Evolutionary conservation across 1,140 invertebrate genomes (phyloP).

Genomic region (Heliothis virescens): DNA sequence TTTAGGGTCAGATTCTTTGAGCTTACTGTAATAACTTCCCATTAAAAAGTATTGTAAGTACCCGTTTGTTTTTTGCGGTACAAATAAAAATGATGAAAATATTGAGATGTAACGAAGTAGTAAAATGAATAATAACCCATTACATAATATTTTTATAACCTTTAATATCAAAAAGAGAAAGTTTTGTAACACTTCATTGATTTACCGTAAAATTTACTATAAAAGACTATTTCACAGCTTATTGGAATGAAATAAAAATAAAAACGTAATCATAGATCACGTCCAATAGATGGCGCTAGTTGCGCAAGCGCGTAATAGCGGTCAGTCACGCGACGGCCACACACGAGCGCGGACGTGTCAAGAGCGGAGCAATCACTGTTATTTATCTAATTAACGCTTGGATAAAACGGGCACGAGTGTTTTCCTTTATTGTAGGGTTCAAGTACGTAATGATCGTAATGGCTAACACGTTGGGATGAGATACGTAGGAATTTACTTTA

Average conservation of each 20-base stretch:
- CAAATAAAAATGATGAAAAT: background rate
- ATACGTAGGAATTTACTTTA: background rate
- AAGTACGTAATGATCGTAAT: conserved; percentile 16
- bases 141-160: background rate
- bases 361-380: conserved; percentile 62
- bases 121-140: background rate
- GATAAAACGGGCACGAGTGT: conserved; percentile 49
- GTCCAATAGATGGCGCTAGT: conserved; percentile 62
- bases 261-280: conserved; percentile 54
- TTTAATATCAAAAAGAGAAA: conserved; percentile 23
- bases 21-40: conserved; percentile 36
- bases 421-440: conserved; percentile 30
- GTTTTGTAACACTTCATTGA: conserved; percentile 13
- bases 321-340: conserved; percentile 77
- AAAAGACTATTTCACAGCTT: conserved; percentile 34
- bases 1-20: background rate
- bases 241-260: conserved; percentile 12
- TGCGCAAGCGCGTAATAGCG: conserved; percentile 61
- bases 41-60: background rate
- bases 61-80: background rate
- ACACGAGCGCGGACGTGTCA: conserved; percentile 65
- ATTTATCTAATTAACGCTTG: conserved; percentile 71
- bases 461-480: background rate
- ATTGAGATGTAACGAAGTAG: background rate
- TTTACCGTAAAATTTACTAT: conserved; percentile 39